phyloP scores from a whole-genome alignment of 1,140 invertebrate species.

The Polypedilum pembai region DNA sequence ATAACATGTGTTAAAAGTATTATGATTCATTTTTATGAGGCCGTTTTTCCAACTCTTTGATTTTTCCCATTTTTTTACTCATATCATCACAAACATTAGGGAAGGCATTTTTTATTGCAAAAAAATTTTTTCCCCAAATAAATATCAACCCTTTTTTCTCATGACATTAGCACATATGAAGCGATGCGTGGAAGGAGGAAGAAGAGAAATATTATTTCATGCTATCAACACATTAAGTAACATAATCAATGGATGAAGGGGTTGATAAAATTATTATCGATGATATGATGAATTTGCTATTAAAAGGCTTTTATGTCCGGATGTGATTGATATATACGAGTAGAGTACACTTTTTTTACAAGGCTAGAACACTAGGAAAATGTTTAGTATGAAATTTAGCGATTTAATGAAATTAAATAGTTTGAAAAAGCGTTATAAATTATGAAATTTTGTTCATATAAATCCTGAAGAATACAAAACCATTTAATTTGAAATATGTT shows the following conservation, averaged over 20 bases:
- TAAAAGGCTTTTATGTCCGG: neutral
- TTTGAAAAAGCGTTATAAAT: too few species aligned
- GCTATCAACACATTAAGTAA: conserved; percentile 25
- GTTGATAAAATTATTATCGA: conserved; percentile 28
- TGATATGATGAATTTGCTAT: conserved; percentile 26
- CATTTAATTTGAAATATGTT: neutral
- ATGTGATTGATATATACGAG: conserved; percentile 21
- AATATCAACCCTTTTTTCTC: conserved; percentile 27
- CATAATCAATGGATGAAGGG: conserved; percentile 21
- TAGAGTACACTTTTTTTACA: neutral
- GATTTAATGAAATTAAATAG: too few species aligned
- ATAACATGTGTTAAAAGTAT: conserved; percentile 23
- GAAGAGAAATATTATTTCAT: conserved; percentile 28
- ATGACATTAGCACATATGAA: neutral
- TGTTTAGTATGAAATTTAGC: too few species aligned
- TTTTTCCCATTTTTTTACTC: neutral
- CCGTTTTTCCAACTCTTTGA: neutral
- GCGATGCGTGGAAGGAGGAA: neutral
- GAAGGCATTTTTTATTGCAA: neutral
- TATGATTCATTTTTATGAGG: neutral
- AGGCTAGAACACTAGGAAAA: too few species aligned
- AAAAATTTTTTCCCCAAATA: neutral
- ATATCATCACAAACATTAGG: neutral
- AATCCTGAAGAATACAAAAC: too few species aligned
- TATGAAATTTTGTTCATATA: too few species aligned